Conservation (phyloP, 2,797 vertebrate genomes). For the Lateolabrax maculatus region DNA sequence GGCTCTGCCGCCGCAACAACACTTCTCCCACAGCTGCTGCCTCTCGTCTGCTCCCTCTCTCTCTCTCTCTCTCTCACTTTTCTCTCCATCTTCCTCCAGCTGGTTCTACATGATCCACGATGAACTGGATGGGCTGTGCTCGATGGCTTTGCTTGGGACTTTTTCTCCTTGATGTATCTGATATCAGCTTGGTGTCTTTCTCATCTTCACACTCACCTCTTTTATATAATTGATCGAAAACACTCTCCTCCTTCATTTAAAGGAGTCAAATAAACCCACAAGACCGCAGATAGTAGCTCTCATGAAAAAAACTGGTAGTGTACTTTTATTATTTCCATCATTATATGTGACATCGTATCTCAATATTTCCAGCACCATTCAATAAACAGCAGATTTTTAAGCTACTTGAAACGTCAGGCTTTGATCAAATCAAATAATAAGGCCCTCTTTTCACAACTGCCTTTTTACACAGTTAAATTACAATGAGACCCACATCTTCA, state of each 20-base stretch:
- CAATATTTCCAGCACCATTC: neutral
- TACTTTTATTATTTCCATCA: neutral
- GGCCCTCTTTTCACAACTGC: neutral
- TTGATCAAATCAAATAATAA: slow-evolving; percentile 6
- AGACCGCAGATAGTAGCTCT: neutral
- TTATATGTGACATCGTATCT: neutral
- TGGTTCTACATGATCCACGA: slow-evolving; percentile 15
- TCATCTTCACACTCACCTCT: neutral
- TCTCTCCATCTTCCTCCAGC: slow-evolving; percentile 25
- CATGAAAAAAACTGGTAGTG: neutral
- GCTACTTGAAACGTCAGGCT: neutral
- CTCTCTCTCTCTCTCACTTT: neutral
- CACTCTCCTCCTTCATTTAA: neutral
- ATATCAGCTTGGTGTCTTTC: slow-evolving; percentile 7
- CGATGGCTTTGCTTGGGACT: neutral
- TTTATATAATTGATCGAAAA: neutral
- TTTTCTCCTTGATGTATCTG: slow-evolving; percentile 36
- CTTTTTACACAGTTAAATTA: neutral
- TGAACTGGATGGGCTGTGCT: neutral
- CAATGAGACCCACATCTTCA: neutral
- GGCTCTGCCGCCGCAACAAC: slow-evolving; percentile 34
- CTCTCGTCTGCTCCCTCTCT: slow-evolving; percentile 5
- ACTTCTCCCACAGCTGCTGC: slow-evolving; percentile 41
- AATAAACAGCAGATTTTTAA: neutral
- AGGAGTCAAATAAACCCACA: neutral